Evolutionary conservation across 2,888 invertebrate genomes (phyloP).

Genomic region (Eupithecia inturbata): DNA sequence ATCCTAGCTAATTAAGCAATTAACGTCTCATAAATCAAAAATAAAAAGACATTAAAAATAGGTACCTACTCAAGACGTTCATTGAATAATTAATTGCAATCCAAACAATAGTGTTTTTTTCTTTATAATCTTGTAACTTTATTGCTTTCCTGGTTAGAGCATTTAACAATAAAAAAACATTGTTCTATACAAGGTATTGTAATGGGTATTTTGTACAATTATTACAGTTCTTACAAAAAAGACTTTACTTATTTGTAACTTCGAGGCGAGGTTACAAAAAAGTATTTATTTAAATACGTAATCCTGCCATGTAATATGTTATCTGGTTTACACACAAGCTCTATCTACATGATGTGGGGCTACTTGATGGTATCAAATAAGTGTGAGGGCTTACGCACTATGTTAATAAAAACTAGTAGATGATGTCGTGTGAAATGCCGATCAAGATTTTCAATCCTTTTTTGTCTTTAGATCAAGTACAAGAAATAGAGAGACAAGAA

Average conservation of each 20-base stretch:
- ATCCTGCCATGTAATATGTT: background rate
- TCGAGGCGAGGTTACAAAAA: no score
- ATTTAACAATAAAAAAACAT: background rate
- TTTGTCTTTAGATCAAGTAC: background rate
- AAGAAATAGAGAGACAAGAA: background rate
- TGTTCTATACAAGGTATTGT: background rate
- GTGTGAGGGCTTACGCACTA: no score
- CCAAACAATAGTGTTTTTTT: background rate
- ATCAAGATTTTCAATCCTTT: background rate
- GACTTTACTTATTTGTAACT: background rate
- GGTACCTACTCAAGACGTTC: background rate
- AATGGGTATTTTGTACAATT: background rate
- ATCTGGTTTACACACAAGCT: background rate
- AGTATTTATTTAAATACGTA: background rate
- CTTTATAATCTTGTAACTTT: background rate
- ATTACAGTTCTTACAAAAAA: background rate
- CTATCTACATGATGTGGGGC: background rate
- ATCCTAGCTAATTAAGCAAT: conserved; percentile 5
- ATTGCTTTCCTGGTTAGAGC: conserved; percentile 5
- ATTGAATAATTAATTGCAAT: conserved; percentile 5
- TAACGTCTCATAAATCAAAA: conserved; percentile 3
- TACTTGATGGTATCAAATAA: no score
- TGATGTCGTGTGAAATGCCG: background rate
- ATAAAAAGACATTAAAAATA: conserved; percentile 1
- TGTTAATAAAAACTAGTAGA: no score